Conservation (phyloP, 1,140 invertebrate genomes). For the Drosophila ohnishii region DNA sequence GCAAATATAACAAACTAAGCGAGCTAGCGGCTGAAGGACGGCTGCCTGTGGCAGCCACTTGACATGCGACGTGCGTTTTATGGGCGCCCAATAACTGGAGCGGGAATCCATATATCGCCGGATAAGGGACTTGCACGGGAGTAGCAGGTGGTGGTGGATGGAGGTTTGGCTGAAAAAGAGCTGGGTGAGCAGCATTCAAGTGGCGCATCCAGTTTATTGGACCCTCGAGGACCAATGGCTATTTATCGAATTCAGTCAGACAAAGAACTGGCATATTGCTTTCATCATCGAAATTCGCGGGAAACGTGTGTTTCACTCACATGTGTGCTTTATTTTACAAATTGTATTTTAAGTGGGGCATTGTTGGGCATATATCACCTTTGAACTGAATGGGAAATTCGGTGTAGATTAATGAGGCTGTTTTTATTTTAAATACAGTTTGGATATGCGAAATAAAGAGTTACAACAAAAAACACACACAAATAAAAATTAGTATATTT, state of each 20-base stretch:
- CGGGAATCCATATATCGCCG: background rate
- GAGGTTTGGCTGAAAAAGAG: conserved; percentile 31
- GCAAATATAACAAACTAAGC: conserved; percentile 55
- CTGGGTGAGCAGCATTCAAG: conserved; percentile 45
- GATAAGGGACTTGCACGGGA: background rate
- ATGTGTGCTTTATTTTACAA: conserved; percentile 23
- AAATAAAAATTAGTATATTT: too few species aligned
- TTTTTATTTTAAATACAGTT: background rate
- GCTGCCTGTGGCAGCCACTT: conserved; percentile 45
- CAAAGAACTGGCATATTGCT: conserved; percentile 35
- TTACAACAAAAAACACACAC: too few species aligned
- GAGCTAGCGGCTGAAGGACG: conserved; percentile 17
- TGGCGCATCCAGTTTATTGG: conserved; percentile 39
- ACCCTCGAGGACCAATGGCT: conserved; percentile 36
- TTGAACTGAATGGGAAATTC: background rate
- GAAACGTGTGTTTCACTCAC: conserved; percentile 3
- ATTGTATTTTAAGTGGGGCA: conserved; percentile 24
- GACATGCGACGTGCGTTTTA: conserved; percentile 61
- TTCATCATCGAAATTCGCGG: conserved; percentile 33
- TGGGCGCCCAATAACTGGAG: conserved; percentile 14
- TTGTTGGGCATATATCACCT: conserved; percentile 8
- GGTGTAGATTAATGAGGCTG: background rate
- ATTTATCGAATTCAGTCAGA: conserved; percentile 42
- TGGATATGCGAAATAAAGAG: too few species aligned
- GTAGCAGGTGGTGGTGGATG: too few species aligned